Evolutionary conservation across 1,140 invertebrate species (phyloP).

Genomic region (Lasioglossum baleicum): DNA sequence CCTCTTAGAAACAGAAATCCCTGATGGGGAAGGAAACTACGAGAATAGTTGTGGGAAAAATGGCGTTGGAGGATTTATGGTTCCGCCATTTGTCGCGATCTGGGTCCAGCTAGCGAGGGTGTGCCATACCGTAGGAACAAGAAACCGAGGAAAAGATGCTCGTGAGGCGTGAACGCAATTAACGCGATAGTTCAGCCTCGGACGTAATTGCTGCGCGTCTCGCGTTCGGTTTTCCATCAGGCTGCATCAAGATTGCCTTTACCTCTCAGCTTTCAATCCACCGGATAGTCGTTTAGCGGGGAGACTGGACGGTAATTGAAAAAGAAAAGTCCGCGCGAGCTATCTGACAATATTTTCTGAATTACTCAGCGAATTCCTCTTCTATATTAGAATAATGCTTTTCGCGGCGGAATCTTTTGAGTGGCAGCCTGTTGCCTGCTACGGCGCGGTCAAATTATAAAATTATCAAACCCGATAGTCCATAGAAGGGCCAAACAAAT

Average conservation of each 20-base stretch:
- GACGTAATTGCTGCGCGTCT: slow-evolving; percentile 30
- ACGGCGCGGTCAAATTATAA: no score
- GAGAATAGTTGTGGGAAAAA: no score
- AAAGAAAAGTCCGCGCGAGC: background rate
- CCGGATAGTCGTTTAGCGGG: slow-evolving; percentile 6
- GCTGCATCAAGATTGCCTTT: slow-evolving; percentile 4
- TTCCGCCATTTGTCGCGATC: slow-evolving; percentile 3
- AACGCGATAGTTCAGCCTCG: slow-evolving; percentile 38
- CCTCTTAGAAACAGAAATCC: no score
- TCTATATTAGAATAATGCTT: background rate
- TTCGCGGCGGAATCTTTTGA: background rate
- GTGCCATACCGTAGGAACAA: slow-evolving; percentile 10
- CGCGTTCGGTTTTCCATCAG: slow-evolving; percentile 33
- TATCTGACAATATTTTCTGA: background rate
- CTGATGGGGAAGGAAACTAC: no score
- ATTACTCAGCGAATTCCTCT: background rate
- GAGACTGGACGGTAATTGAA: slow-evolving; percentile 4
- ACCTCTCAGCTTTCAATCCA: slow-evolving; percentile 32
- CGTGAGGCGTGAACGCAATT: slow-evolving; percentile 51
- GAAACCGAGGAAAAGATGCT: slow-evolving; percentile 25
- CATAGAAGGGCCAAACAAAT: no score
- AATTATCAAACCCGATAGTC: no score
- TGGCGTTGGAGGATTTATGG: no score
- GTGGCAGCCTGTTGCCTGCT: no score
- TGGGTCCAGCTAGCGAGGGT: slow-evolving; percentile 14